Evolutionary conservation across 2,113 vertebrate species (phyloP).

Genomic region (Gadus macrocephalus): DNA sequence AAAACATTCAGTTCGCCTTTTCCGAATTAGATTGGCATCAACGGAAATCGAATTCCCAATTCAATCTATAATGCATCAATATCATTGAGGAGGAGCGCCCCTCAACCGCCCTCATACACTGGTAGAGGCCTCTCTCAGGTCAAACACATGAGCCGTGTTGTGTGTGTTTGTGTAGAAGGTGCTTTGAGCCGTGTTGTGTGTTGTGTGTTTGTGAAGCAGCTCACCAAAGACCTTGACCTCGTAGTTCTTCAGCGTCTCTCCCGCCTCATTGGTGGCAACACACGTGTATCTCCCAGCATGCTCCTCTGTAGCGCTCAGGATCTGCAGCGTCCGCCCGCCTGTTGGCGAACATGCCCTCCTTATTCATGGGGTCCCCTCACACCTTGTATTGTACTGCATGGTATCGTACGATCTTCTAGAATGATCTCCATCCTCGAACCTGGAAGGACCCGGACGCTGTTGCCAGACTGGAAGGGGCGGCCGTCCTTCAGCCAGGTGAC

Average conservation of each 20-base stretch:
- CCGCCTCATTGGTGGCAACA: constrained; percentile 92
- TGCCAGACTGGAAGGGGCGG: constrained; percentile 77
- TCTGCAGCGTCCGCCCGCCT: constrained; percentile 93
- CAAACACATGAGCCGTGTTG: too few species aligned
- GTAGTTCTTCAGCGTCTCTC: constrained; percentile 86
- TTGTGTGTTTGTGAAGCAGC: constrained; percentile 45
- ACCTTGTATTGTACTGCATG: neutral
- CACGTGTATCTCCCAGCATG: constrained; percentile 87
- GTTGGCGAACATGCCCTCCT: neutral
- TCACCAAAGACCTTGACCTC: constrained; percentile 91
- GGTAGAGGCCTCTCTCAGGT: too few species aligned
- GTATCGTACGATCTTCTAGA: neutral
- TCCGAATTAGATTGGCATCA: too few species aligned
- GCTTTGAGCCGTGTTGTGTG: neutral
- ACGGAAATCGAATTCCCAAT: too few species aligned
- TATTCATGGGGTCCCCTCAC: too few species aligned
- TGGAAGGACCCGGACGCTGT: constrained; percentile 85
- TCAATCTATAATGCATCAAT: too few species aligned
- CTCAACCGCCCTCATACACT: too few species aligned
- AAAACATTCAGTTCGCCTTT: too few species aligned
- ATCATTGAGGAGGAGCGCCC: too few species aligned
- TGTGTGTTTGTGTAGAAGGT: too few species aligned
- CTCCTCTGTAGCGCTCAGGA: constrained; percentile 83
- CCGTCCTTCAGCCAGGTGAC: constrained; percentile 94
- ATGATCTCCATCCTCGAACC: constrained; percentile 65